Percentiles rank a stretch among this genome's conserved stretches.
Conservation (phyloP, 2,888 invertebrate genomes). For the Drosophila kambysellisi region DNA sequence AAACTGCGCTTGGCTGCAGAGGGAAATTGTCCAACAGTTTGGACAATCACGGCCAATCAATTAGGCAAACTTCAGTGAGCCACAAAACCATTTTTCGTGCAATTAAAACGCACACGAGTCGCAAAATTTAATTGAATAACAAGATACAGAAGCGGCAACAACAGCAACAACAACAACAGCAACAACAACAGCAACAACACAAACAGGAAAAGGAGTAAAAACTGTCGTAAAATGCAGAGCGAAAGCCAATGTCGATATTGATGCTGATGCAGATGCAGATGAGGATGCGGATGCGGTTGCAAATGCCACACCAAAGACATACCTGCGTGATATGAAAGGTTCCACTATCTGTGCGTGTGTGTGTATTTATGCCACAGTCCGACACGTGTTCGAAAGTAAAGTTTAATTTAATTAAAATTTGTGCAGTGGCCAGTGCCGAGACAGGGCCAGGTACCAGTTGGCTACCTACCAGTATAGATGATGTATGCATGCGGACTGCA, state of each 20-base stretch:
- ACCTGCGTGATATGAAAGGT: conserved; percentile 33
- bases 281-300: conserved; percentile 24
- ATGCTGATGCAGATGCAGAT: conserved; percentile 14
- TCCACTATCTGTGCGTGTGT: neutral
- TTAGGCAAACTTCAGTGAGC: conserved; percentile 32
- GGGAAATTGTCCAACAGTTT: conserved; percentile 18
- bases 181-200: too few species aligned
- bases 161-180: neutral
- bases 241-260: conserved; percentile 28
- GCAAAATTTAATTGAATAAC: conserved; percentile 75
- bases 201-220: conserved; percentile 41
- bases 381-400: conserved; percentile 79
- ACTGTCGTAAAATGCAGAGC: conserved; percentile 62
- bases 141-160: conserved; percentile 41
- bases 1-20: neutral
- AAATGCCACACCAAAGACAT: conserved; percentile 29
- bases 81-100: conserved; percentile 65
- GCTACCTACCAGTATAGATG: neutral
- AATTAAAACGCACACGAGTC: conserved; percentile 66
- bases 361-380: conserved; percentile 37
- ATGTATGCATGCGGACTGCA: conserved; percentile 22
- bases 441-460: conserved; percentile 15
- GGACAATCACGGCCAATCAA: conserved; percentile 49
- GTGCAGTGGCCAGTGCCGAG: conserved; percentile 48
- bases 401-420: conserved; percentile 80